Evolutionary conservation across 2,113 vertebrate species (phyloP).

Genomic region (Falco punctatus): DNA sequence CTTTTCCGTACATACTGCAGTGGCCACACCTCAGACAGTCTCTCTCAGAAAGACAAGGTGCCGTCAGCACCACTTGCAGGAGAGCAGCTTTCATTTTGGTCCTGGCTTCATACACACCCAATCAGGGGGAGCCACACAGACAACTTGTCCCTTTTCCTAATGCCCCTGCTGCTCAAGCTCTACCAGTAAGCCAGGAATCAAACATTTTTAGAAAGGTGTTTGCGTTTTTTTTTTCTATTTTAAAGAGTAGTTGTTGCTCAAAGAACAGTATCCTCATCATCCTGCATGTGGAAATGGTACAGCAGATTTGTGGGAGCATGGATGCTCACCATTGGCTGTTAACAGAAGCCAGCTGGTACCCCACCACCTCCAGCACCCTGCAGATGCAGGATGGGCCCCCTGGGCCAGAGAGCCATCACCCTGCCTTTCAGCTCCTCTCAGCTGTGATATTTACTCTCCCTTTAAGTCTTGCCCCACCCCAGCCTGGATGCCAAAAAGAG

Average conservation of each 20-base stretch:
- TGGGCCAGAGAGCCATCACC: neutral
- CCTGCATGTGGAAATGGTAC: accelerated
- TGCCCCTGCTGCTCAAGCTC: neutral
- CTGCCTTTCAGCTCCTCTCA: neutral
- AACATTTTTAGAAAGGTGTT: neutral
- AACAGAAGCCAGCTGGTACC: neutral
- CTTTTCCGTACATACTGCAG: neutral
- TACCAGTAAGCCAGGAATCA: neutral
- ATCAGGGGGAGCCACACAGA: neutral
- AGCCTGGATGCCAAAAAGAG: neutral
- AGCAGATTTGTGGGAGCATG: neutral
- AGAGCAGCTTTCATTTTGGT: neutral
- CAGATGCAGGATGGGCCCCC: neutral
- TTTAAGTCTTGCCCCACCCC: neutral
- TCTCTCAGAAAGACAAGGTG: neutral
- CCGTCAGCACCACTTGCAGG: neutral
- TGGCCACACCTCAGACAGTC: neutral
- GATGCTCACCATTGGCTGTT: neutral
- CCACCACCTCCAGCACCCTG: neutral
- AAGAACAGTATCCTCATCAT: neutral
- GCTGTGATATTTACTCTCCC: neutral
- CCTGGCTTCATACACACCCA: accelerated
- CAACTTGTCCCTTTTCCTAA: neutral
- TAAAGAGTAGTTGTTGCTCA: neutral
- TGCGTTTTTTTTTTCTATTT: neutral